Percentiles rank a stretch among this genome's conserved stretches.
phyloP scores from a whole-genome alignment of 2,888 invertebrate genomes.

The Cartodere bifasciata region DNA sequence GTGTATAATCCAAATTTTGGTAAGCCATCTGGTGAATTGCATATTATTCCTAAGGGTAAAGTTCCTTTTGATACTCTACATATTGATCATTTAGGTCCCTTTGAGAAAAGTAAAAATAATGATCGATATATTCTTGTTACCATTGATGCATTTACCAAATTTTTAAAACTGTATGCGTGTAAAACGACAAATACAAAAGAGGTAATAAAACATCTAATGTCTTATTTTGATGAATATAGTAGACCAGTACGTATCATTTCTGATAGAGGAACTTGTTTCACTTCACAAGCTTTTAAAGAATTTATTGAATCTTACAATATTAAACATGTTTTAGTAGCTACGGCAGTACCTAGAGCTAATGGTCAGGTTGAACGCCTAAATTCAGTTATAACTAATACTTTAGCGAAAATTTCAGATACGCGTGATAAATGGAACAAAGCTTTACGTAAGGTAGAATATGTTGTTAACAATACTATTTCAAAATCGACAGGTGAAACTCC shows the following conservation, averaged over 20 bases:
- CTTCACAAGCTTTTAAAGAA: slow-evolving; percentile 17
- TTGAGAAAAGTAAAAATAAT: slow-evolving; percentile 11
- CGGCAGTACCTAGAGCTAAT: slow-evolving; percentile 18
- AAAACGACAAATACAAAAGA: slow-evolving; percentile 15
- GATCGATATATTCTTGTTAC: slow-evolving; percentile 18
- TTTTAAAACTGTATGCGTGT: slow-evolving; percentile 16
- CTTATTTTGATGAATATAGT: slow-evolving; percentile 15
- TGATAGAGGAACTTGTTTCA: slow-evolving; percentile 21
- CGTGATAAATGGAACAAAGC: slow-evolving; percentile 14
- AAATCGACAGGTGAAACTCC: slow-evolving; percentile 10
- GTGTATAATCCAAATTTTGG: slow-evolving; percentile 15
- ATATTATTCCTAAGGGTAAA: slow-evolving; percentile 19
- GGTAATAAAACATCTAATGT: slow-evolving; percentile 13
- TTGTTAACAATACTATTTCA: slow-evolving; percentile 10
- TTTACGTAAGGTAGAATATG: slow-evolving; percentile 8
- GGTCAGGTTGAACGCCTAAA: slow-evolving; percentile 19
- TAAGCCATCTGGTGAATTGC: slow-evolving; percentile 18
- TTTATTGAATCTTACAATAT: slow-evolving; percentile 15
- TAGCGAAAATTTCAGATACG: slow-evolving; percentile 13
- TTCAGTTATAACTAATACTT: slow-evolving; percentile 14
- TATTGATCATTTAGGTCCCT: slow-evolving; percentile 22
- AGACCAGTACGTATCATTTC: slow-evolving; percentile 8
- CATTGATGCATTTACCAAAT: slow-evolving; percentile 21
- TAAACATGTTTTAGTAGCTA: no score
- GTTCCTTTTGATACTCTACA: slow-evolving; percentile 19